These are phyloP conservation scores for Mechanitis mazaeus DNA, from an alignment of 2,888 invertebrate species.

Conservation along the genomic window DNA sequence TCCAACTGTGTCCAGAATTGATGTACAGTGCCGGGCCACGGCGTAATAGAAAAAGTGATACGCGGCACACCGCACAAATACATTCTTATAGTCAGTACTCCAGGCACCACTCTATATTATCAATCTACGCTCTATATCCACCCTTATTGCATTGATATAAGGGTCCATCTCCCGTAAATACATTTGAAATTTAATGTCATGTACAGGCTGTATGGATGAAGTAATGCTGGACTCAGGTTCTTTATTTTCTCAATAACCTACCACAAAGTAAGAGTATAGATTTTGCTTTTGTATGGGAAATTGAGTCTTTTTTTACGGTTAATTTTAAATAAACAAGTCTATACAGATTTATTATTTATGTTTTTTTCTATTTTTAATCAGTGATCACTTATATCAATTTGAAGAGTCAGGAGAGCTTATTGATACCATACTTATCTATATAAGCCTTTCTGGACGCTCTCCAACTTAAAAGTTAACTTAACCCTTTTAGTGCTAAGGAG, in stretches of 20 bases:
- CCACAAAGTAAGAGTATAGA: neutral
- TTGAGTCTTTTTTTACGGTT: too few relatives aligned
- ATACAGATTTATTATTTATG: too few relatives aligned
- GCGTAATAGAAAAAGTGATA: conserved; percentile 72
- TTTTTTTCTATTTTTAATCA: too few relatives aligned
- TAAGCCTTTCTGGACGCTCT: too few relatives aligned
- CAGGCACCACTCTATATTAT: conserved; percentile 10
- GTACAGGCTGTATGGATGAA: neutral
- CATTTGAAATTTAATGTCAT: neutral
- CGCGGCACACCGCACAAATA: conserved; percentile 63
- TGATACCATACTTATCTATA: too few relatives aligned
- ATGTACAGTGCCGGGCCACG: conserved; percentile 41
- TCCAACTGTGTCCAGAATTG: conserved; percentile 33
- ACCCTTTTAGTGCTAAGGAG: too few relatives aligned
- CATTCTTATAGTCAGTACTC: conserved; percentile 27
- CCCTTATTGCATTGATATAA: conserved; percentile 12
- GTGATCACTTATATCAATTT: too few relatives aligned
- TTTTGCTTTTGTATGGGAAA: neutral
- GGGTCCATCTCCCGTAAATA: neutral
- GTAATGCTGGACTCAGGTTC: neutral
- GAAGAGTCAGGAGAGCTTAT: too few relatives aligned
- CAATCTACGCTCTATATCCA: conserved; percentile 7
- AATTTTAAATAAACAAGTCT: too few relatives aligned
- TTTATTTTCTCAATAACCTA: neutral
- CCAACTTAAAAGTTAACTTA: too few relatives aligned